Evolutionary conservation across 2,888 invertebrate genomes (phyloP), one percentile per base, ranked within the genome.

Genomic region (Diarsia dahlii): DNA sequence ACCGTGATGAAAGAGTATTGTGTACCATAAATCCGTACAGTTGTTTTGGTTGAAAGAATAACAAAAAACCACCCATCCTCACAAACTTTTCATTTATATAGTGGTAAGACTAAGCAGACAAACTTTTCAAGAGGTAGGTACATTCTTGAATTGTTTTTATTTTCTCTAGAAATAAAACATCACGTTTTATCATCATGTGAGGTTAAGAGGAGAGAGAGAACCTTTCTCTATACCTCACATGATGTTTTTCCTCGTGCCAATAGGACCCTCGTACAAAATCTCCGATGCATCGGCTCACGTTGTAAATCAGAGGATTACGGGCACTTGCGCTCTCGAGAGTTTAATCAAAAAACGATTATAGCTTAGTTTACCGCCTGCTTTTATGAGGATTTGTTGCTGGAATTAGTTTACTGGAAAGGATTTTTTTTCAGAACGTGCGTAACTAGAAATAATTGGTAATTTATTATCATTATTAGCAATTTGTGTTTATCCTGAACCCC

Each of bases 281-380:
- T 63, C 46, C 67, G 50, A 73, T 84, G 71, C 75, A 84, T 83
- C 60, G 63, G 73, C 66, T 79, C 60, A 54, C 46, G 76, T 46
- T 60, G 73, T 75, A 71, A 77, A 84, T 77, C 78, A 65, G 50
- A 1, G 45, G 71, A 67, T 78, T 76, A 78, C 73, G 20, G 66
- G 65, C 74, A 67, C 68, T 71, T 28, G 71, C 64, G 23, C 63
- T 48, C 67, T 46, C 20, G 48, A 74, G 75, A 66, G 77, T 86
- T 82, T 77, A 83, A 86, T 86, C 80, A 86, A 76, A 86, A 84
- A 78, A 72, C 76, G 71, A 86, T 86, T 80, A 80, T 8, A 52
- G 67, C 50, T 52, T 60, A 65, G 70, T 83, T 76, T 70, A 39
- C 50, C 50, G 39, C 39, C 45, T n/a, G 67, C 68, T 76, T 74